These are phyloP conservation scores for Rotaria macrura DNA, from an alignment of 2,888 invertebrate genomes.

Conservation along the genomic window DNA sequence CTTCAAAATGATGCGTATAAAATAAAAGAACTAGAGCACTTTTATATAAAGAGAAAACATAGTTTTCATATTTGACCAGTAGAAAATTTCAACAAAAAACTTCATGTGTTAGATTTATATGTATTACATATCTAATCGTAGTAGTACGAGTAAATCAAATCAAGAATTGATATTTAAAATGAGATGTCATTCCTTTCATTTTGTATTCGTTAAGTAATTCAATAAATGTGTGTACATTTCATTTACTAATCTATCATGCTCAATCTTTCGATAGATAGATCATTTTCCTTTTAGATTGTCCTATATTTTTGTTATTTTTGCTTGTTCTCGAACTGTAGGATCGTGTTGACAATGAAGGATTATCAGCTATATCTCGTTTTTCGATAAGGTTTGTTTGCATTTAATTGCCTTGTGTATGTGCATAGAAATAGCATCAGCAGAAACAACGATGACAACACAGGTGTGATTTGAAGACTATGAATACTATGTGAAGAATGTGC, in stretches of 20 bases:
- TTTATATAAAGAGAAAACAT: too few species aligned
- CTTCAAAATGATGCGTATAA: background rate
- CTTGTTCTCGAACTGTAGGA: background rate
- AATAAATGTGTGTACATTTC: background rate
- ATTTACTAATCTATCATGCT: background rate
- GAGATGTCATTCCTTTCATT: background rate
- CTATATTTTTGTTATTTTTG: background rate
- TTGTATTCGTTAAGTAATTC: background rate
- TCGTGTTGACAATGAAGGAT: background rate
- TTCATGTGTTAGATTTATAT: too few species aligned
- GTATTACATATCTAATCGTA: too few species aligned
- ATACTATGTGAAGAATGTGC: background rate
- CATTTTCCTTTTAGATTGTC: background rate
- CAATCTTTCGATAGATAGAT: background rate
- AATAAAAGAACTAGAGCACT: too few species aligned
- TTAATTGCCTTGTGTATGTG: background rate
- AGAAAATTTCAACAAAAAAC: too few species aligned
- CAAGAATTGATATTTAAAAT: background rate
- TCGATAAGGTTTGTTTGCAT: background rate
- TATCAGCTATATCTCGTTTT: background rate
- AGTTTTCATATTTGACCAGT: background rate
- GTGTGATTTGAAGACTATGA: background rate
- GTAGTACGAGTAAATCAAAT: too few species aligned
- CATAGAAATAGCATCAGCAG: background rate
- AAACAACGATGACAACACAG: background rate